phyloP scores from a whole-genome alignment of 2,797 vertebrate species.

The Melanotaenia nigrans region DNA sequence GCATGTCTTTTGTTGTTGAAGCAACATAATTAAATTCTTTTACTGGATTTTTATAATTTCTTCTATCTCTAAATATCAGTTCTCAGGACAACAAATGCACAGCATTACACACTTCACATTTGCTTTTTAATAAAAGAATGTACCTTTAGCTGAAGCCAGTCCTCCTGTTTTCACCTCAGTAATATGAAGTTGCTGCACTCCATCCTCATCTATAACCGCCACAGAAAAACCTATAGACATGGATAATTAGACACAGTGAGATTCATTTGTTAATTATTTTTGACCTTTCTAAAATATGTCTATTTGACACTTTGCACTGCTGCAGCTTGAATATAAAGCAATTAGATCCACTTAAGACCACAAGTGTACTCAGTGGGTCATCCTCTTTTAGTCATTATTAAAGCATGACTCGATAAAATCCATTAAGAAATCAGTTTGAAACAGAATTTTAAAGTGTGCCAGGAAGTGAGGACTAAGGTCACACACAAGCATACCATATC shows the following conservation, averaged over 20 bases:
- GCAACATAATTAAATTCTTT: background rate
- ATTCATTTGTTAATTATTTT: constrained; percentile 1
- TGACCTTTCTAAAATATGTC: constrained; percentile 5
- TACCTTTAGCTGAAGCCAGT: constrained; percentile 91
- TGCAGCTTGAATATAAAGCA: constrained; percentile 16
- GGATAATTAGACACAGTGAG: constrained; percentile 23
- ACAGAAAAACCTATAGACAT: constrained; percentile 89
- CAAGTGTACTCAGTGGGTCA: constrained; percentile 16
- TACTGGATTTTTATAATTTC: background rate
- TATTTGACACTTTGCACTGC: constrained; percentile 29
- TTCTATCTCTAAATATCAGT: constrained; percentile 1
- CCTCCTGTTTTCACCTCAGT: constrained; percentile 89
- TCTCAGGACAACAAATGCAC: background rate
- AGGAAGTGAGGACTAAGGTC: constrained; percentile 2
- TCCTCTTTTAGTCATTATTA: constrained; percentile 45
- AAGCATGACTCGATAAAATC: constrained; percentile 62
- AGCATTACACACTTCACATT: background rate
- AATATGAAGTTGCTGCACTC: constrained; percentile 88
- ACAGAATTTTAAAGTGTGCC: constrained; percentile 25
- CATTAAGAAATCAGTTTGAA: constrained; percentile 59
- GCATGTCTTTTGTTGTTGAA: background rate
- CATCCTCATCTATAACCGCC: constrained; percentile 90
- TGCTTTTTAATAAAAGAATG: background rate
- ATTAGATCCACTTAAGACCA: constrained; percentile 52
- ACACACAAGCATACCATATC: constrained; percentile 87